Evolutionary conservation across 2,888 invertebrate species (phyloP).

Genomic region (Acanthosepion esculentum): DNA sequence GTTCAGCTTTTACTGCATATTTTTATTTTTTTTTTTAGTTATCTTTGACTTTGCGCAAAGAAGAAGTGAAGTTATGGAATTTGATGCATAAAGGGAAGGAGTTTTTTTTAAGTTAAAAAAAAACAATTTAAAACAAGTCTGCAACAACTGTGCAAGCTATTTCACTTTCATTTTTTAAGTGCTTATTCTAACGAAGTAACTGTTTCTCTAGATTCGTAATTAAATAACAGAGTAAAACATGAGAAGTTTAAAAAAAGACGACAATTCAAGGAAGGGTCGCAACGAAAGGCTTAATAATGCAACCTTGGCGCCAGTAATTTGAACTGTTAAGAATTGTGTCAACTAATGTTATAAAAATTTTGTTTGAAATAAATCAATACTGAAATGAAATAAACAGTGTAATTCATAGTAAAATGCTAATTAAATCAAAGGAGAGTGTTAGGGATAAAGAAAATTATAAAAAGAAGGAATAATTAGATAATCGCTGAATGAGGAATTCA

Average conservation of each 20-base stretch:
- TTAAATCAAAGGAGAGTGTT: neutral
- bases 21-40: no score
- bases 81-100: no score
- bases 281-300: neutral
- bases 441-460: no score
- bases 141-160: no score
- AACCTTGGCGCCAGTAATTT: conserved; percentile 33
- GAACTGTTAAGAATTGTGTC: neutral
- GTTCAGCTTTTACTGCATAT: no score
- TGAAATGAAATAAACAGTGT: neutral
- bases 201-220: neutral
- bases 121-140: no score
- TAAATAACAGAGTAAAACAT: neutral
- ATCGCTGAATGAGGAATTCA: neutral
- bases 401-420: neutral
- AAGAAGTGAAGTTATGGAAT: no score
- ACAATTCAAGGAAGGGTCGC: no score
- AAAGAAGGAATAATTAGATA: neutral
- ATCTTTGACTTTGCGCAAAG: no score
- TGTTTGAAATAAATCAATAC: neutral
- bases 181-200: neutral
- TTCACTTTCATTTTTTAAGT: neutral
- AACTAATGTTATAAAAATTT: neutral
- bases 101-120: no score
- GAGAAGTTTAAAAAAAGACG: neutral